These are phyloP conservation scores for Triplophysa yarkandensis DNA, from an alignment of 2,797 vertebrate genomes.

Conservation along the genomic window DNA sequence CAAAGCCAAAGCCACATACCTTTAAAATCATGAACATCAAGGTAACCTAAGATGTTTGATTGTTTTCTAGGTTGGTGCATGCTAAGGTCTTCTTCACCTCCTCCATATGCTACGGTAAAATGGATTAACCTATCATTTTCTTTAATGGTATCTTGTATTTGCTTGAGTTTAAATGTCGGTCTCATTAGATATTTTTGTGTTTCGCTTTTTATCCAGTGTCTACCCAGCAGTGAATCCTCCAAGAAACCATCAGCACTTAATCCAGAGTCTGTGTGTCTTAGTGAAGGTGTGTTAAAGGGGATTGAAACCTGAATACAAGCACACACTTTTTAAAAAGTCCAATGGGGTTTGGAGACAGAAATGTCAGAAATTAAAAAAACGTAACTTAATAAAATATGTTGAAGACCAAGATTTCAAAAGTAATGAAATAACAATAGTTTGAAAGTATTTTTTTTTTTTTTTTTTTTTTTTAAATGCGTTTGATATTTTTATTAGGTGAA, in stretches of 20 bases:
- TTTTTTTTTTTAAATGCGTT: too few relatives aligned
- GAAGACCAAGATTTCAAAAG: too few relatives aligned
- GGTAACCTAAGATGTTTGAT: neutral
- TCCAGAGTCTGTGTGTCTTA: neutral
- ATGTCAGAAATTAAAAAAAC: too few relatives aligned
- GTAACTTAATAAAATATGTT: too few relatives aligned
- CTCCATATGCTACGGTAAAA: neutral
- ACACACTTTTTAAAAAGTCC: too few relatives aligned
- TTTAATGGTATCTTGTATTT: neutral
- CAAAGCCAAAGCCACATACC: neutral
- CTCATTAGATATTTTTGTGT: neutral
- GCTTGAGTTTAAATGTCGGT: neutral
- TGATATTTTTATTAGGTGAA: too few relatives aligned
- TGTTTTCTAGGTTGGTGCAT: neutral
- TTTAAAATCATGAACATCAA: neutral
- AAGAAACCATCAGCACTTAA: neutral
- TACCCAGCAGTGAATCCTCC: neutral
- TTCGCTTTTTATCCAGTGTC: slow-evolving; percentile 20
- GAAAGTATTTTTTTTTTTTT: too few relatives aligned
- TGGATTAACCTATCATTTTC: neutral
- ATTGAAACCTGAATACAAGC: neutral
- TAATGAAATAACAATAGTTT: too few relatives aligned
- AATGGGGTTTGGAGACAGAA: too few relatives aligned
- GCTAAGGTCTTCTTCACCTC: neutral
- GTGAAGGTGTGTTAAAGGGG: slow-evolving; percentile 47